Percentiles rank a stretch among this genome's conserved stretches.
Evolutionary conservation across 2,113 vertebrate species (phyloP).

Genomic region (Struthidea cinerea): DNA sequence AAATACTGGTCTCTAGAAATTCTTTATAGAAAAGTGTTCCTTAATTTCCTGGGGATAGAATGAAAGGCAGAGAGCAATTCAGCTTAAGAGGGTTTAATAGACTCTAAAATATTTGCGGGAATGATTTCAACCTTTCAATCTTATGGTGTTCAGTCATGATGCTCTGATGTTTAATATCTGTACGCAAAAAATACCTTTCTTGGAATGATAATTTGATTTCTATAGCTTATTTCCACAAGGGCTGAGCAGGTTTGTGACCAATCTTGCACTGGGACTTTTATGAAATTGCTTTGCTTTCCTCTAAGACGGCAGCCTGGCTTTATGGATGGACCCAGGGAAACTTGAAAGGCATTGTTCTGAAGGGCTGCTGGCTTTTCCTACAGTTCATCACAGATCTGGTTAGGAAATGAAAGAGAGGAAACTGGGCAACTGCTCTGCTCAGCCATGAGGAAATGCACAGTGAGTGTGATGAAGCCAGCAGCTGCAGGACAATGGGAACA

Average conservation of each 20-base stretch:
- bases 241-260: neutral
- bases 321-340: neutral
- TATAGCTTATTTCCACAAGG: neutral
- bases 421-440: conserved; percentile 26
- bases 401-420: conserved; percentile 72
- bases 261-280: neutral
- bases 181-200: neutral
- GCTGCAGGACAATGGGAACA: conserved; percentile 70
- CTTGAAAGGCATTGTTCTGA: neutral
- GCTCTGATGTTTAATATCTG: neutral
- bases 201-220: neutral
- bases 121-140: neutral
- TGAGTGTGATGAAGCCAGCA: conserved; percentile 40
- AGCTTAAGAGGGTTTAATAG: neutral
- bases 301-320: neutral
- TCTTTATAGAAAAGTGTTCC: neutral
- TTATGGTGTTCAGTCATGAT: neutral
- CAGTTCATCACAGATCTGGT: conserved; percentile 22
- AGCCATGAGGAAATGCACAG: conserved; percentile 61
- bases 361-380: conserved; percentile 43
- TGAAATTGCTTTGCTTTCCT: neutral
- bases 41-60: neutral
- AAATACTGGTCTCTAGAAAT: neutral
- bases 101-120: neutral
- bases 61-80: neutral